Evolutionary conservation across 2,113 vertebrate genomes (phyloP).

Genomic region (Nothocercus julius): DNA sequence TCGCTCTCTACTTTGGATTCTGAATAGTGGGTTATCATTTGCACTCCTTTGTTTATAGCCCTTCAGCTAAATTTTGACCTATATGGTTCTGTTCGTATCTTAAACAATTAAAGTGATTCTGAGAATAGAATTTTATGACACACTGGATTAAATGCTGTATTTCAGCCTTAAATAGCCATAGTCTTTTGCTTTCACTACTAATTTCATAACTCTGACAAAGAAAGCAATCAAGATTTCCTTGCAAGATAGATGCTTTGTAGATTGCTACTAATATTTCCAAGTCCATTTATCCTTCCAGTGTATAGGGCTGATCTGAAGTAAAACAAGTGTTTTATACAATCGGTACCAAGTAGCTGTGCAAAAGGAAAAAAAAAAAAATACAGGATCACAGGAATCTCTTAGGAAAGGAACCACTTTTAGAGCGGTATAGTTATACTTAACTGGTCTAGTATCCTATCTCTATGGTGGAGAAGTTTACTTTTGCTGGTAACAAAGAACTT

Average conservation of each 20-base stretch:
- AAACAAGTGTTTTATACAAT: neutral
- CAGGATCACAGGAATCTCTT: neutral
- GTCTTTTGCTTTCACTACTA: neutral
- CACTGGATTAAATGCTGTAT: constrained; percentile 15
- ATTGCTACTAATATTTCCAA: neutral
- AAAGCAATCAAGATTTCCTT: constrained; percentile 24
- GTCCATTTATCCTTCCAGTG: neutral
- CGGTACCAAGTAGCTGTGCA: neutral
- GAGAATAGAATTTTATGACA: neutral
- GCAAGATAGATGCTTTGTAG: neutral
- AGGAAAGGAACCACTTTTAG: neutral
- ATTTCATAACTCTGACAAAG: neutral
- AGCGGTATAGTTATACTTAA: neutral
- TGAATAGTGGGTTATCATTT: neutral
- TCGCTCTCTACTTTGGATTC: neutral
- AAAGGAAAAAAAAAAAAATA: neutral
- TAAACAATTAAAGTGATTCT: constrained; percentile 28
- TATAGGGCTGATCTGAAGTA: neutral
- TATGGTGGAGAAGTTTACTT: neutral
- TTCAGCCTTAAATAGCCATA: constrained; percentile 1
- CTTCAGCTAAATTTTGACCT: constrained; percentile 29
- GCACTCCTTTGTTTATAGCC: neutral
- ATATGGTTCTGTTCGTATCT: constrained; percentile 27
- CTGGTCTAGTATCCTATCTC: neutral
- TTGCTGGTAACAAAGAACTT: fast-evolving